Evolutionary conservation across 2,888 invertebrate species (phyloP).

Genomic region (Melitaea athalia): DNA sequence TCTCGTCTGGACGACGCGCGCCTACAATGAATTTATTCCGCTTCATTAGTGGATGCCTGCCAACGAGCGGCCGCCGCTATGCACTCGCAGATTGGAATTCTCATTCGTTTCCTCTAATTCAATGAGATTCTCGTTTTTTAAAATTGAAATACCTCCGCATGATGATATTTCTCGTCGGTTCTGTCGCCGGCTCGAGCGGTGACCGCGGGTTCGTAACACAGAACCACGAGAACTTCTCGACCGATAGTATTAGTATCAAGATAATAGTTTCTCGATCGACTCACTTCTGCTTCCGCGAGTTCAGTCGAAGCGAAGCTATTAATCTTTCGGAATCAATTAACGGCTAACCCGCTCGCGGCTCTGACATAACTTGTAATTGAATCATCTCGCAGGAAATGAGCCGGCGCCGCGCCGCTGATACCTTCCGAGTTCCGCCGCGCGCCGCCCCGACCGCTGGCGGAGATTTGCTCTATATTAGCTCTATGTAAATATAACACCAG

Average conservation of each 20-base stretch:
- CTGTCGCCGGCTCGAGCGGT: neutral
- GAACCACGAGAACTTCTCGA: neutral
- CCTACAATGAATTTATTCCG: constrained; percentile 42
- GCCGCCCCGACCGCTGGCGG: constrained; percentile 1
- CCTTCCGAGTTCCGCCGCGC: constrained; percentile 9
- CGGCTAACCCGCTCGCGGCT: neutral
- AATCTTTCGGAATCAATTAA: constrained; percentile 1
- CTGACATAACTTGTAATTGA: constrained; percentile 24
- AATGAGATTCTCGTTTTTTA: constrained; percentile 29
- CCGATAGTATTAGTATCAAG: neutral
- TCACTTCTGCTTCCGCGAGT: neutral
- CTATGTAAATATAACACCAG: neutral
- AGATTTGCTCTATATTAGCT: no score
- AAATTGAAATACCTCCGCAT: constrained; percentile 11
- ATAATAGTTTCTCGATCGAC: neutral
- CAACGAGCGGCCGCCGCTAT: constrained; percentile 31
- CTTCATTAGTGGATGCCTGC: constrained; percentile 46
- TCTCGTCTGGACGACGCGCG: constrained; percentile 15
- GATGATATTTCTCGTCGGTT: neutral
- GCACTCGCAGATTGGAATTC: constrained; percentile 41
- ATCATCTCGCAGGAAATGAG: constrained; percentile 25
- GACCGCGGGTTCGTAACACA: neutral
- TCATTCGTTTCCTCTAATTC: constrained; percentile 30
- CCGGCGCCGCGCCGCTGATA: constrained; percentile 9
- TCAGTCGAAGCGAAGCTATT: neutral